Evolutionary conservation across 2,888 invertebrate species (phyloP).

Genomic region (Caenorhabditis drosophilae): DNA sequence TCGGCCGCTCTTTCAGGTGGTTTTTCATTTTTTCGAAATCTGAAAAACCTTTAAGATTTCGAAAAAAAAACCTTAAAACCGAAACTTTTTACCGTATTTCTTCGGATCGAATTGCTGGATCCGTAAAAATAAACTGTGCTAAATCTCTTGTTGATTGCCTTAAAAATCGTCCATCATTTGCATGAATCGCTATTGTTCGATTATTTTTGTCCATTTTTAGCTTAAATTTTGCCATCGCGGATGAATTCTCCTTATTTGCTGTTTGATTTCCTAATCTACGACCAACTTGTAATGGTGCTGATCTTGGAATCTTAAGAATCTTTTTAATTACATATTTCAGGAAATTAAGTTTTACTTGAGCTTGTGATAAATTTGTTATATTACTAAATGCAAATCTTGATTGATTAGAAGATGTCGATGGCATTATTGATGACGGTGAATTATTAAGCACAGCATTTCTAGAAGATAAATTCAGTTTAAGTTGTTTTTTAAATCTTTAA

Average conservation of each 20-base stretch:
- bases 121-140: constrained; percentile 23
- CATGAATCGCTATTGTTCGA: constrained; percentile 9
- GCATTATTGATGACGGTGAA: constrained; percentile 17
- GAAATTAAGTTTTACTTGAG: constrained; percentile 1
- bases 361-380: constrained; percentile 12
- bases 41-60: background rate
- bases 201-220: constrained; percentile 7
- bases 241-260: constrained; percentile 16
- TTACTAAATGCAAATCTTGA: constrained; percentile 27
- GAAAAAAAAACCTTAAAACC: background rate
- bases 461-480: background rate
- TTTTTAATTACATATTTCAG: background rate
- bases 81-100: constrained; percentile 8
- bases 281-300: constrained; percentile 17
- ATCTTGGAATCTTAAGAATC: constrained; percentile 16
- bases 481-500: background rate
- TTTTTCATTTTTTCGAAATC: constrained; percentile 5
- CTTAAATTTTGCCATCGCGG: constrained; percentile 8
- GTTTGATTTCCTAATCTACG: background rate
- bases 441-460: constrained; percentile 7
- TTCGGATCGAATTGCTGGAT: constrained; percentile 13
- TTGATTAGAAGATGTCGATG: constrained; percentile 2
- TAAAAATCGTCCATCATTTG: constrained; percentile 16
- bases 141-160: constrained; percentile 15
- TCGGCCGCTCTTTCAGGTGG: constrained; percentile 22